Conservation (phyloP, 2,797 vertebrate species). For the Enteromius paludinosus region DNA sequence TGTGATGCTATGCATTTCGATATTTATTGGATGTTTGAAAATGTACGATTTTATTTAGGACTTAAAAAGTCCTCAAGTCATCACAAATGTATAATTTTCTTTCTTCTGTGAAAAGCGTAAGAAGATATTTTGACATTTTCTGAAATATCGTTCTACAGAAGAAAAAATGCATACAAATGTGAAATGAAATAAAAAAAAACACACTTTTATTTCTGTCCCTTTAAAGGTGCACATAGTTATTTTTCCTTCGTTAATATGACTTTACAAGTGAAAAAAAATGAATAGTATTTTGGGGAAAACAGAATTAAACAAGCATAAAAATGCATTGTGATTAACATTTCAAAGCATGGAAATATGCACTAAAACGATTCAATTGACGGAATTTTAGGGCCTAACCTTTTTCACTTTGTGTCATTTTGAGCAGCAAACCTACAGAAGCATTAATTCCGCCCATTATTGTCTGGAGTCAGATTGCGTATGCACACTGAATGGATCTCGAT, state of each 20-base stretch:
- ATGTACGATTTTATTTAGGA: no score
- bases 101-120: neutral
- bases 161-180: neutral
- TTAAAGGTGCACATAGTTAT: neutral
- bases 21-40: neutral
- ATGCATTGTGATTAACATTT: conserved; percentile 1
- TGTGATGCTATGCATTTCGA: neutral
- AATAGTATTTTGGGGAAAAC: neutral
- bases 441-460: conserved; percentile 42
- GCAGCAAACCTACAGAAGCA: conserved; percentile 28
- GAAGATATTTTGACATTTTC: neutral
- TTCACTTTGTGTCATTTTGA: neutral
- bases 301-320: neutral
- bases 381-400: neutral
- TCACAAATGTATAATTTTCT: neutral
- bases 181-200: neutral
- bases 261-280: neutral
- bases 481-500: conserved; percentile 61
- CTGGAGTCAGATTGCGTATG: conserved; percentile 25
- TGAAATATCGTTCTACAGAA: neutral
- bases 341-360: neutral
- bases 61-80: neutral
- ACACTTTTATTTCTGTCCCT: neutral
- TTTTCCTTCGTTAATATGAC: neutral
- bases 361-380: conserved; percentile 28